Base-by-base conservation (phyloP, 2,797 vertebrate genomes). In the Rhyacichthys aspro region DNA sequence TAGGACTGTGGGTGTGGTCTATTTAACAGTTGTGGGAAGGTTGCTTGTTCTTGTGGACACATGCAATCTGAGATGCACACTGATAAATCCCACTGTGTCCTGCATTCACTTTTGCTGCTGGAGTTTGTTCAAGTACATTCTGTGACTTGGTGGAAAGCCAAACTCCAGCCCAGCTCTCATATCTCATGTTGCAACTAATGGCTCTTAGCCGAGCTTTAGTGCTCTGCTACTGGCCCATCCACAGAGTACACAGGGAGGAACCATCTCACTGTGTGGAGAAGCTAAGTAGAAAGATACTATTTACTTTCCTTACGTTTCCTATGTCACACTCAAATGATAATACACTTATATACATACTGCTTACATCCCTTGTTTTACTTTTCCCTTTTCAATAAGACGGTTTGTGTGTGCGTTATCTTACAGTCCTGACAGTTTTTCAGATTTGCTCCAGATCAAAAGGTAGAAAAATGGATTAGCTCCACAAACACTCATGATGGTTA, bases 61-160 rank as follows among this genome's bases (percentile, higher is more conserved):
- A 45, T 65, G 72, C 76, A 82, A 83, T 86, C 78, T 8, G 72
- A 84, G 77, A 82, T 63, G 12, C 59, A 12, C 53, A 55, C 19
- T 66, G 76, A 90, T 80, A 88, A 85, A 89, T 87, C 78, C 78
- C 23, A 81, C 75, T 55, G 69, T 70, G 76, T 80, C 76, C 77
- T 74, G 72, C 70, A 79, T 89, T 86, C 79, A 86, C 71, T 88
- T 84, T 60, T 75, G 78, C 71, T 76, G 79, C 81, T 91, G 88
- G 88, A 91, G 83, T 82, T 74, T 54, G 82, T 86, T 90, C 86
- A 83, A 90, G 90, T 86, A 92, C 89, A 93, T 88, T 91, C 89
- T 91, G 91, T 93, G 86, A 91, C 83, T 87, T 91, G 86, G 87
- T 67, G 55, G 11, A 50, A 65, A 71, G 94, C 95, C 95, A 97